Evolutionary conservation across 2,797 vertebrate genomes (phyloP).

Genomic region (Atherinosoma microstoma): DNA sequence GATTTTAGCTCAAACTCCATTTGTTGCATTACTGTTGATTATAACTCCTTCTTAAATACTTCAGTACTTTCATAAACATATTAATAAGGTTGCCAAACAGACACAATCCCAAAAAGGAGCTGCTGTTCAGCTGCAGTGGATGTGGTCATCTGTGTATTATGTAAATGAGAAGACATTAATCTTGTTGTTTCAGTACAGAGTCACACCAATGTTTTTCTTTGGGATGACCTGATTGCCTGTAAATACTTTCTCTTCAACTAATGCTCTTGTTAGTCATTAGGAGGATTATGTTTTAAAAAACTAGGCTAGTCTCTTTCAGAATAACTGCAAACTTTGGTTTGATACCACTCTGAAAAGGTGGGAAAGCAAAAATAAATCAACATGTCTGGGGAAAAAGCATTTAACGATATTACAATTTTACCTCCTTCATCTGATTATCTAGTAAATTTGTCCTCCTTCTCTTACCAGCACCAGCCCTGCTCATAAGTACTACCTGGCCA

Average conservation of each 20-base stretch:
- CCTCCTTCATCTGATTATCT: not conserved
- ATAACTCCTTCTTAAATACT: not conserved
- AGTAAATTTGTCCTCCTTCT: slow-evolving; percentile 8
- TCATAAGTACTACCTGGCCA: slow-evolving; percentile 96
- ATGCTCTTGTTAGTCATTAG: slow-evolving; percentile 29
- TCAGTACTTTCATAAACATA: not conserved
- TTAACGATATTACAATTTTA: not conserved
- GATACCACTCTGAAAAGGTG: not conserved
- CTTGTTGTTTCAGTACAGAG: slow-evolving; percentile 36
- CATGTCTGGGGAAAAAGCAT: not conserved
- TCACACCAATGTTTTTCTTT: slow-evolving; percentile 32
- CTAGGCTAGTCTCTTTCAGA: slow-evolving; percentile 3
- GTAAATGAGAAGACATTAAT: slow-evolving; percentile 51
- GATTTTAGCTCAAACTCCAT: not conserved
- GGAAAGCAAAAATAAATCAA: not conserved
- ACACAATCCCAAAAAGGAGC: slow-evolving; percentile 19
- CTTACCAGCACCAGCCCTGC: slow-evolving; percentile 92
- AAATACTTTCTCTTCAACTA: slow-evolving; percentile 27
- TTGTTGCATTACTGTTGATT: not conserved
- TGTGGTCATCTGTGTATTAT: slow-evolving; percentile 35
- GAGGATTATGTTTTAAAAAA: slow-evolving; percentile 17
- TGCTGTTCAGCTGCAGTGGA: slow-evolving; percentile 9
- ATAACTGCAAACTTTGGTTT: not conserved
- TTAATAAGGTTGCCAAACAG: slow-evolving; percentile 1
- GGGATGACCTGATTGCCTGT: slow-evolving; percentile 41